Base-by-base conservation (phyloP, 2,113 vertebrate species). In the Atherinomorus stipes region DNA sequence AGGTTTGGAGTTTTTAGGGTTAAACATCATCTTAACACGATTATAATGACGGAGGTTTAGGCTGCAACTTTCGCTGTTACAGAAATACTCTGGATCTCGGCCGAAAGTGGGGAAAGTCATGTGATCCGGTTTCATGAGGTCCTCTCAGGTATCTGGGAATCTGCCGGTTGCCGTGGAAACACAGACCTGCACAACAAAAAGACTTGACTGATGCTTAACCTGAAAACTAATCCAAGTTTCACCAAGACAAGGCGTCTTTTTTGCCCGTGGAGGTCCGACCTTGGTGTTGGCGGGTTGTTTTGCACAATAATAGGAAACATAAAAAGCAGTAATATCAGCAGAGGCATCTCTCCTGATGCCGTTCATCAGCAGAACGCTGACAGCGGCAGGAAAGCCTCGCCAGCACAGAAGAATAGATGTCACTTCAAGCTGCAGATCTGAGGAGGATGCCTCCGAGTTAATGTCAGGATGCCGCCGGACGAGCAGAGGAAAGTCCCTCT, bases 291-390 rank as follows among this genome's bases (percentile, higher is more conserved):
- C 18, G 2, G 76, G 75, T 81, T 61, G 70, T 72, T 78, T 25
- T 38, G 49, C 64, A 93, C 88, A 93, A 92, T 92, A 63, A 90
- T 67, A 87, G 90, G 92, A 92, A 93, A 63, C 87, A 76, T 83
- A 67, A 87, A 82, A 81, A 67, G 42, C 50, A 61, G 71, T 69
- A 64, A 89, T 87, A 83, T 91, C 75, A 67, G 70, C 12, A 47
- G 62, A 72, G 76, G 58, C 74, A 86, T 90, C 85, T 78, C 65
- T 51, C 47, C 60, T 53, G 63, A 72, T 64, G 69, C 58, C 86
- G 83, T 86, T 81, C 40, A 47, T 81, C 85, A 81, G 26, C 42
- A 44, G 60, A 67, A 57, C 49, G 16, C 16, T 59, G 88, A 69
- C 66, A 78, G 60, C 65, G 47, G 40, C 74, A 71, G 76, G 76